These are phyloP conservation scores for Gymnopithys bicolor DNA, from an alignment of 2,797 vertebrate genomes.

Conservation along the genomic window DNA sequence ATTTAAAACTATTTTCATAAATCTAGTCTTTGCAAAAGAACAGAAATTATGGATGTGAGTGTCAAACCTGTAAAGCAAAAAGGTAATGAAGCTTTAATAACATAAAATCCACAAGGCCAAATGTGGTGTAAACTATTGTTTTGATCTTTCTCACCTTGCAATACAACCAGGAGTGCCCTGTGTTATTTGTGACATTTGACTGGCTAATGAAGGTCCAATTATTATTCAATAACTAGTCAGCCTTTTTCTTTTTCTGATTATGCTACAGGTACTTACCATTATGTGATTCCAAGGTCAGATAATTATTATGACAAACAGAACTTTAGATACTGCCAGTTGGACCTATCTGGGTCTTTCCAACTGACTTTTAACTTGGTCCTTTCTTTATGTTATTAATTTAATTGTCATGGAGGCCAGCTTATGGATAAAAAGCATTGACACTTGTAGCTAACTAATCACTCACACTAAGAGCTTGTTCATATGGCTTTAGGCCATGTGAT, in stretches of 20 bases:
- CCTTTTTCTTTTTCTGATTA: not conserved
- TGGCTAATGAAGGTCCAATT: not conserved
- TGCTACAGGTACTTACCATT: not conserved
- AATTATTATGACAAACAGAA: not conserved
- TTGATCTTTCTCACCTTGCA: not conserved
- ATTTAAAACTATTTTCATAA: not conserved
- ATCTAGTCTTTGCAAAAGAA: not conserved
- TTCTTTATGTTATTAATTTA: not conserved
- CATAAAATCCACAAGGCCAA: not conserved
- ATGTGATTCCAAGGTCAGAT: not conserved
- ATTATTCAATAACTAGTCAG: not conserved
- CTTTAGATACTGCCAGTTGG: not conserved
- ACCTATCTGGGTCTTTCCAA: not conserved
- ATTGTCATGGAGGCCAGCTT: not conserved
- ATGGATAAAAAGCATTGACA: not conserved
- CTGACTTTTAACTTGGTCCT: not conserved
- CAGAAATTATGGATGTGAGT: not conserved
- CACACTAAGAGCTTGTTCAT: not conserved
- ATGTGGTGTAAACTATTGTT: not conserved
- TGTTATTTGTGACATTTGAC: not conserved
- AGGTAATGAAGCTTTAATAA: not conserved
- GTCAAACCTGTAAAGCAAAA: not conserved
- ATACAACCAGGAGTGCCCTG: not conserved
- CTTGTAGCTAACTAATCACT: not conserved
- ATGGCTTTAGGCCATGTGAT: not conserved